A percentile compares a stretch with the other conserved stretches of the same genome.
Conservation (phyloP, 2,888 invertebrate species). For the Leptinotarsa peninsularis region DNA sequence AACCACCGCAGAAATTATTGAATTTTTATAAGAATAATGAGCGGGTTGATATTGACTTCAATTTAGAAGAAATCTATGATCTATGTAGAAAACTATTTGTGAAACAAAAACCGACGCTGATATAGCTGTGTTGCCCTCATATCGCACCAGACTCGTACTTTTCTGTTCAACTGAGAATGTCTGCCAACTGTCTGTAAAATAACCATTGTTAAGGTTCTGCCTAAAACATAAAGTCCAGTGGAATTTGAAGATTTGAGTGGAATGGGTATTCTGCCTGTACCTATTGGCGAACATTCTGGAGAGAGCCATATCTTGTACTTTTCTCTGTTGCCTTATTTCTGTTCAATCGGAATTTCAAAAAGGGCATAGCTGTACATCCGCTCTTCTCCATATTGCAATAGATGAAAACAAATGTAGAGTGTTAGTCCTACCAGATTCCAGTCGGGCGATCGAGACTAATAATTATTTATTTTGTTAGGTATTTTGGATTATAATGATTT, state of each 20-base stretch:
- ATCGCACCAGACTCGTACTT: conserved; percentile 25
- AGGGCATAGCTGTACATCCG: conserved; percentile 3
- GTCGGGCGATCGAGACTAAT: conserved; percentile 25
- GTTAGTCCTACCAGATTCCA: conserved; percentile 21
- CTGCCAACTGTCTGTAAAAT: conserved; percentile 9
- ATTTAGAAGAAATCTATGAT: conserved; percentile 27
- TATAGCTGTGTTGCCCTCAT: conserved; percentile 27
- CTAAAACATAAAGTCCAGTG: conserved; percentile 22
- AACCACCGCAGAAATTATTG: neutral
- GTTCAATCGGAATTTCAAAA: neutral
- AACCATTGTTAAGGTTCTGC: conserved; percentile 17
- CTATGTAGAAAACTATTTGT: conserved; percentile 27
- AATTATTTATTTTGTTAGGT: conserved; percentile 11
- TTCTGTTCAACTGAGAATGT: conserved; percentile 20
- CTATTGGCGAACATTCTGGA: conserved; percentile 21
- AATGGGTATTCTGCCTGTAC: conserved; percentile 20
- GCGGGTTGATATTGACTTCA: neutral
- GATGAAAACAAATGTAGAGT: conserved; percentile 20
- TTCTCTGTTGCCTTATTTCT: neutral
- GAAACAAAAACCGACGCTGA: conserved; percentile 26
- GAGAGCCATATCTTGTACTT: conserved; percentile 13
- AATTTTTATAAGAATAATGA: conserved; percentile 11
- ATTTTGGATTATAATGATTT: conserved; percentile 9
- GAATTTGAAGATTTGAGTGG: conserved; percentile 22
- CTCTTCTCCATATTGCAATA: conserved; percentile 11